A percentile compares a stretch with the other conserved stretches of the same genome.
Evolutionary conservation across 2,113 vertebrate species (phyloP).

Genomic region (Salvator merianae): DNA sequence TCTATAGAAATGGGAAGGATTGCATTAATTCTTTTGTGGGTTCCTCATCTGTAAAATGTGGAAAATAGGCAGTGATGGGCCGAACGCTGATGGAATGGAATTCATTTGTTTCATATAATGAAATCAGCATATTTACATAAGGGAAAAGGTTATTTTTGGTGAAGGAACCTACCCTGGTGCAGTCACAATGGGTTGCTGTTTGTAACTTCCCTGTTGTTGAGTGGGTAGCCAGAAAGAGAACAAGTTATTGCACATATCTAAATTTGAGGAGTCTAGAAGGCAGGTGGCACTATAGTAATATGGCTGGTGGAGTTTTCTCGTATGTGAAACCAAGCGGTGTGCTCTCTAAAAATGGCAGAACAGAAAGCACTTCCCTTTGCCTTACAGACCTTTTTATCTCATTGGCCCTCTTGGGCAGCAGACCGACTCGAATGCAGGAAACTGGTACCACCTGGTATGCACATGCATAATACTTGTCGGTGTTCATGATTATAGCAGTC

Average conservation of each 20-base stretch:
- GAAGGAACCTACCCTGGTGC: too few species aligned
- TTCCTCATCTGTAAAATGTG: too few species aligned
- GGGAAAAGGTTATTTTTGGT: too few species aligned
- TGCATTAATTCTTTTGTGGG: too few species aligned
- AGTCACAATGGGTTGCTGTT: not conserved
- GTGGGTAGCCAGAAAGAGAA: not conserved
- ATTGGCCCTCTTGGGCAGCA: not conserved
- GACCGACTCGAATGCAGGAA: not conserved
- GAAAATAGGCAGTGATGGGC: too few species aligned
- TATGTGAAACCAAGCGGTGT: not conserved
- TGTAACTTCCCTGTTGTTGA: not conserved
- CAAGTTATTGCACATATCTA: not conserved
- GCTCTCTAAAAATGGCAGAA: constrained; percentile 33
- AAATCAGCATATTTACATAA: too few species aligned
- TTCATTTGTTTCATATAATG: too few species aligned
- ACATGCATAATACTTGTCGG: constrained; percentile 39
- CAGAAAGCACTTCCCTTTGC: constrained; percentile 8
- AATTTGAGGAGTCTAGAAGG: constrained; percentile 23
- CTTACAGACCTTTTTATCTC: constrained; percentile 37
- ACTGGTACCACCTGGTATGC: constrained; percentile 32
- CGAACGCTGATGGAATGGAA: too few species aligned
- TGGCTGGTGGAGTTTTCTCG: constrained; percentile 15
- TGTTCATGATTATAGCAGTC: constrained; percentile 59
- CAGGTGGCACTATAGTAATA: constrained; percentile 7
- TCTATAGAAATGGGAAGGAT: too few species aligned